Conservation (phyloP, 2,888 invertebrate species). For the Adineta ricciae region DNA sequence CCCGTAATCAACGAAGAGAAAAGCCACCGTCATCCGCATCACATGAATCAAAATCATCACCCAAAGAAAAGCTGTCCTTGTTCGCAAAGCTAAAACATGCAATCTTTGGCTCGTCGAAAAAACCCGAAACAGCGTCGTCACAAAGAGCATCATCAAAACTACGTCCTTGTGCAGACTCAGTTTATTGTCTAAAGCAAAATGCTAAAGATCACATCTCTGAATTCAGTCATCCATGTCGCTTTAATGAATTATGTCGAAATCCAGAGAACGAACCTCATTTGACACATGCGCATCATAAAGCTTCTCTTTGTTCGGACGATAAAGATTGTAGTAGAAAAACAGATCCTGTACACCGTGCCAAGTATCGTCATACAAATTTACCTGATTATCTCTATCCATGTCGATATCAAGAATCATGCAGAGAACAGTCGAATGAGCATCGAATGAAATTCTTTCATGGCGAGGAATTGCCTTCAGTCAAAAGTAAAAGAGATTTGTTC, state of each 20-base stretch:
- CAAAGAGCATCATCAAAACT: neutral
- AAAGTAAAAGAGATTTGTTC: too few species aligned
- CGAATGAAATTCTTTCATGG: neutral
- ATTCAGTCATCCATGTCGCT: neutral
- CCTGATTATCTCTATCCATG: neutral
- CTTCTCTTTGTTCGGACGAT: neutral
- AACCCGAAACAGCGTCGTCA: neutral
- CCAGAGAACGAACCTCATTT: neutral
- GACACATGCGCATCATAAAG: neutral
- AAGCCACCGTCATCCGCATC: too few species aligned
- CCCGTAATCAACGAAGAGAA: too few species aligned
- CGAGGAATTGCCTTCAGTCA: neutral
- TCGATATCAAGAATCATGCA: neutral
- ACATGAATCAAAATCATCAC: too few species aligned
- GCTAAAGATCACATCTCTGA: neutral
- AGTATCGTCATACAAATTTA: neutral
- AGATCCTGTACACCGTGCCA: neutral
- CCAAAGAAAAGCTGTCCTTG: too few species aligned
- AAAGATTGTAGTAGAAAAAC: neutral
- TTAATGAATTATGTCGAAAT: neutral
- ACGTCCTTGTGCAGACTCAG: neutral
- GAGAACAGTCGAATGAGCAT: neutral
- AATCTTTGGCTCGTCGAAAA: too few species aligned
- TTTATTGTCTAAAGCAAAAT: neutral
- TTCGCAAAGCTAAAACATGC: too few species aligned